Base-by-base conservation (phyloP, 2,113 vertebrate genomes). In the Mustela lutreola region DNA sequence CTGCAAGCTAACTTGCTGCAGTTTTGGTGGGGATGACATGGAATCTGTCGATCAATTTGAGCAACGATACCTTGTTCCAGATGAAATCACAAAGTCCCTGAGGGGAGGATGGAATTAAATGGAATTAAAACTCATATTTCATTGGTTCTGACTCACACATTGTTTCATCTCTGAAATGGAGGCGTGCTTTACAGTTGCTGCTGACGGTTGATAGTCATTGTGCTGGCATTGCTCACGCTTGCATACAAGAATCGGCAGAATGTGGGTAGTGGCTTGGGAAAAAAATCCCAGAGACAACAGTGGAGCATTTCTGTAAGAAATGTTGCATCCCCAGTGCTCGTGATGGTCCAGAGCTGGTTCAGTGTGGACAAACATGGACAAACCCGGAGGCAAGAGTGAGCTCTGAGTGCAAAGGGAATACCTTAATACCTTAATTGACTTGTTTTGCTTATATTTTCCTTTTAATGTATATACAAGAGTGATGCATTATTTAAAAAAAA, bases 271-370 rank as follows among this genome's bases (percentile, higher is more conserved):
- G 28, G 71, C 78, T 58, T 95, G 58, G 24, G 28, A 12, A 18
- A 63, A 63, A 65, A 67, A 4, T 18, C 53, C 70, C 19, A 12
- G 67, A n/a, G 53, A 22, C 21, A 31, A 28, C 4, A 53, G 36
- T 14, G 48, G 50, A 18, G 15, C 1, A 1, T 0, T 7, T 24
- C 42, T 76, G 53, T 42, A 21, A 56, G 60, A 28, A 39, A n/a
- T 1, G 1, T 22, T 18, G 36, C 12, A 0, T 18, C 0, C 0
- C 16, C 19, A 1, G 28, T 24, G 78, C 58, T 42, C 28, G 0
- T 0, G 7, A 26, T 1, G n/a, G 56, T n/a, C 42, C 11, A 11
- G 1, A 31, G 3, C 26, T 1, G 42, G 14, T 19, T 42, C 36
- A 15, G 1, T 0, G 14, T 1, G 18, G 53, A 18, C 53, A 58